Evolutionary conservation across 2,797 vertebrate species (phyloP), one percentile per base, ranked within the genome.

Genomic region (Xiphophorus birchmanni): DNA sequence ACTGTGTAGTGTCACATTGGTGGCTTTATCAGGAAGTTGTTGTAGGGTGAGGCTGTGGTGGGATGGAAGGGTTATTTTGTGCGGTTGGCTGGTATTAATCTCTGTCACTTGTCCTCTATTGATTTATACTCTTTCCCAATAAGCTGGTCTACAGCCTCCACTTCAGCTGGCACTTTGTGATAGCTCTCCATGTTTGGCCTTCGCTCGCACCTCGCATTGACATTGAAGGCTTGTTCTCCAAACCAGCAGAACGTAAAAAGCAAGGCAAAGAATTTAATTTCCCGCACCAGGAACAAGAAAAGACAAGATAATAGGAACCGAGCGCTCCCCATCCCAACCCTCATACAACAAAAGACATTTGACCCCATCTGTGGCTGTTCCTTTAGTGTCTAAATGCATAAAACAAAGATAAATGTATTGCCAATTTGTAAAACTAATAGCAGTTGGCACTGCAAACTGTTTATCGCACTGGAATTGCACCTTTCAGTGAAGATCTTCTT

Each of bases 181-280:
- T 95, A 95, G 93, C 89, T 90, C 90, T 93, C 86, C 85, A 82
- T 94, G 94, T 95, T 93, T 65, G 92, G 90, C 87, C 94, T 89
- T 93, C 94, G 87, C 92, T 87, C 89, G 91, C 93, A 91, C 95
- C 88, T 92, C 89, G 82, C 93, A 92, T 96, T 90, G 96, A 97
- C 96, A 97, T 96, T 96, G 96, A 94, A 96, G 96, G 96, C 95
- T 96, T 96, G 94, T 95, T 95, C 95, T 85, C 94, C 94, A 94
- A 93, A 94, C 87, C 89, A 86, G 93, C 78, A 78, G 84, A 82
- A 92, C 89, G 89, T 89, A 92, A 93, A 94, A 94, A 93, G 75
- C 93, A 91, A 78, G 89, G 86, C 85, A 81, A 93, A 83, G 89
- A 95, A 95, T 94, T 95, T 93, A 90, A 94, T 94, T 94, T 92